These are phyloP conservation scores for Acrossocheilus fasciatus DNA, from an alignment of 2,797 vertebrate genomes.

Conservation along the genomic window DNA sequence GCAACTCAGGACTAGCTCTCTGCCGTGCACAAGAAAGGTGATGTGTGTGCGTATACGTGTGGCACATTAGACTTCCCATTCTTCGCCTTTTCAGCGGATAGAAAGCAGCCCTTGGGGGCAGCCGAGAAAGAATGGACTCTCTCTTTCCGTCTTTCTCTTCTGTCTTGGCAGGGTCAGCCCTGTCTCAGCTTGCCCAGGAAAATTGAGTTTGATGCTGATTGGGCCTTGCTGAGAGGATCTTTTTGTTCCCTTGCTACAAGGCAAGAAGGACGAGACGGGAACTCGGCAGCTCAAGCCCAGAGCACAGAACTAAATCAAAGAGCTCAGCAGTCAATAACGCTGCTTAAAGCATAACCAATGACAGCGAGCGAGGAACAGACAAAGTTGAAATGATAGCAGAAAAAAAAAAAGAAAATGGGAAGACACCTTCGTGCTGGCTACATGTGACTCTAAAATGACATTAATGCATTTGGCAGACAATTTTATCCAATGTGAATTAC, in stretches of 20 bases:
- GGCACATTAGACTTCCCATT: slow-evolving; percentile 20
- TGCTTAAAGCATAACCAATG: slow-evolving; percentile 46
- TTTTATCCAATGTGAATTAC: not conserved
- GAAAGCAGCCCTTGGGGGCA: slow-evolving; percentile 37
- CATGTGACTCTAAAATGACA: not conserved
- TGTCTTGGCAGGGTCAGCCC: slow-evolving; percentile 47
- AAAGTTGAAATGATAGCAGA: slow-evolving; percentile 10
- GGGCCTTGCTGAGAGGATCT: slow-evolving; percentile 50
- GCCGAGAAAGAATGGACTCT: slow-evolving; percentile 30
- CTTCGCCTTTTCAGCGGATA: slow-evolving; percentile 5
- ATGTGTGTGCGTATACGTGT: not conserved
- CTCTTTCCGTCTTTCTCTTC: slow-evolving; percentile 23
- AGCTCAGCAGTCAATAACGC: slow-evolving; percentile 49
- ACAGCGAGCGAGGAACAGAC: slow-evolving; percentile 29
- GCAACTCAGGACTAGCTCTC: slow-evolving; percentile 4
- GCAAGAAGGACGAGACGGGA: slow-evolving; percentile 21
- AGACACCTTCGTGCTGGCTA: slow-evolving; percentile 55
- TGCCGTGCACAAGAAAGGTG: slow-evolving; percentile 2
- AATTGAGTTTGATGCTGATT: slow-evolving; percentile 56
- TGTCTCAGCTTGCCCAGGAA: slow-evolving; percentile 49
- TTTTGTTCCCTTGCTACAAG: slow-evolving; percentile 41
- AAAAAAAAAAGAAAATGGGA: slow-evolving; percentile 33
- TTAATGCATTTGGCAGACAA: not conserved
- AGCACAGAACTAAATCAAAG: slow-evolving; percentile 45
- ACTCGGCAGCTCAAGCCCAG: slow-evolving; percentile 24